Evolutionary conservation across 1,140 invertebrate genomes (phyloP).

Genomic region (Phymastichus coffea): DNA sequence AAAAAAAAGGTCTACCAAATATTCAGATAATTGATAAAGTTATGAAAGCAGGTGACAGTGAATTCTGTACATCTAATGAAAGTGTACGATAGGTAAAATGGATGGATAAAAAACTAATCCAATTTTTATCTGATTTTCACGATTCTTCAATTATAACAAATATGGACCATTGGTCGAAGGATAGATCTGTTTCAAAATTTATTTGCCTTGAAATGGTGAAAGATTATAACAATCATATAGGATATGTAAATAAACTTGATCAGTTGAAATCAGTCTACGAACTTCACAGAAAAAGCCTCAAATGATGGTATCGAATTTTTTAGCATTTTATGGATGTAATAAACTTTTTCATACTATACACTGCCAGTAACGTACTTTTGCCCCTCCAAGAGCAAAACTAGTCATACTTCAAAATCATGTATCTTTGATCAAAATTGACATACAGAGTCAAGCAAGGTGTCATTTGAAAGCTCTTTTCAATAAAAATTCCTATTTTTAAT

Average conservation of each 20-base stretch:
- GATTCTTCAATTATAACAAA: constrained; percentile 37
- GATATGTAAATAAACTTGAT: constrained; percentile 47
- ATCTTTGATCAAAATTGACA: no score
- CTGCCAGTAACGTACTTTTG: no score
- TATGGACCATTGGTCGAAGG: constrained; percentile 40
- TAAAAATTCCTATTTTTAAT: no score
- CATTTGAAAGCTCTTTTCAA: no score
- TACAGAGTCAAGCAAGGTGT: no score
- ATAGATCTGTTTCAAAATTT: constrained; percentile 28
- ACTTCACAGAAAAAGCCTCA: constrained; percentile 42
- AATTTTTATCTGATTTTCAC: no score
- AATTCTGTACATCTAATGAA: constrained; percentile 17
- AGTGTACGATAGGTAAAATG: no score
- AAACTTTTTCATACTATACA: constrained; percentile 41
- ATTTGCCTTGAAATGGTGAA: constrained; percentile 39
- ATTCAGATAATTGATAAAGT: constrained; percentile 34
- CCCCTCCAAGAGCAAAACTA: no score
- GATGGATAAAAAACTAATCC: no score
- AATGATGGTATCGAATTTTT: constrained; percentile 49
- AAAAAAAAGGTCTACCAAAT: constrained; percentile 35
- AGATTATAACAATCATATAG: constrained; percentile 49
- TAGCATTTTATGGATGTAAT: constrained; percentile 41
- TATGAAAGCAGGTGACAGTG: constrained; percentile 26
- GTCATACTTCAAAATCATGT: no score
- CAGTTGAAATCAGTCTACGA: constrained; percentile 42